These are phyloP conservation scores for Stegostoma tigrinum DNA, from an alignment of 2,113 vertebrate species.

Conservation along the genomic window DNA sequence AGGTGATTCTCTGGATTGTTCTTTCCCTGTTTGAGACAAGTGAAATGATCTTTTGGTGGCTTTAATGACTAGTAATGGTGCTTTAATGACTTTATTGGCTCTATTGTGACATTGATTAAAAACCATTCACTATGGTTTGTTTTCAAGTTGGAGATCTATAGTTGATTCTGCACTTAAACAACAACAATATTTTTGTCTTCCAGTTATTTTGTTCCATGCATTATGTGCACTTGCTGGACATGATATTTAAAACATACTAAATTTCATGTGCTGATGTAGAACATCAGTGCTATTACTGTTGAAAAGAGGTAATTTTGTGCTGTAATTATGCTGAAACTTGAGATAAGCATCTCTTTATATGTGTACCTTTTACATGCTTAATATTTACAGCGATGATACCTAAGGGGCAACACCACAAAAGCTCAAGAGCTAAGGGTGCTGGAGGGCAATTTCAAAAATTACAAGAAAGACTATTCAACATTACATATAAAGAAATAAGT, in stretches of 20 bases:
- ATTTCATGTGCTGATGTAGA: too few relatives aligned
- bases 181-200: background rate
- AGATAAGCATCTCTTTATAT: background rate
- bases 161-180: background rate
- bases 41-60: background rate
- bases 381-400: background rate
- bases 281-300: background rate
- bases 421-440: background rate
- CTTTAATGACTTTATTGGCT: background rate
- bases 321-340: background rate
- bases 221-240: background rate
- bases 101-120: background rate
- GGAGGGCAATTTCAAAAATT: background rate
- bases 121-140: background rate
- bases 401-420: background rate
- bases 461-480: background rate
- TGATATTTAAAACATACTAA: background rate
- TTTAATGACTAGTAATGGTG: background rate
- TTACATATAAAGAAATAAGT: background rate
- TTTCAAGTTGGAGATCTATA: background rate
- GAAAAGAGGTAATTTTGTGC: background rate
- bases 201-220: background rate
- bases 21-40: too few relatives aligned
- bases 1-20: too few relatives aligned
- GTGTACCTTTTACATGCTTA: background rate